Base-by-base conservation (phyloP, 2,888 invertebrate genomes). In the Cosmopolites sordidus region DNA sequence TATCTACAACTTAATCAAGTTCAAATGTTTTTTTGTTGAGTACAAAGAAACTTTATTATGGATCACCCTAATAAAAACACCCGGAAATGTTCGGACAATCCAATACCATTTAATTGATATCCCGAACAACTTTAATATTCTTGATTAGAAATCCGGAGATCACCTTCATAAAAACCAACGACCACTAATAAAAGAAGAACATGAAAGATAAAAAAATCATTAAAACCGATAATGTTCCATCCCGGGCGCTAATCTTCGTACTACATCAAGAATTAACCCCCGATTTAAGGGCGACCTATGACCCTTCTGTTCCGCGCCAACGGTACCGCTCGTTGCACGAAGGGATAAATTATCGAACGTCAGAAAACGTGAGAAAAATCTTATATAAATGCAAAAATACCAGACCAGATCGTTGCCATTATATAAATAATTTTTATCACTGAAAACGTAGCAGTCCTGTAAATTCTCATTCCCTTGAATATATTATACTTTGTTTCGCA, bases 351-450 rank as follows among this genome's bases (percentile, higher is more conserved):
- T 56, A 52, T 49, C 27, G 50, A 40, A 43, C 44, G 33, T 16
- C 43, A 48, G 39, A 43, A 48, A 51, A 55, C 55, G 51, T 62
- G 61, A 49, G 58, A 58, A 61, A 62, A 64, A 62, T 64, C 62
- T 61, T 60, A 63, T 65, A 64, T 61, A 65, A 65, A 66, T 64
- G 66, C 64, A 61, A 58, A 56, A 52, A 58, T 62, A 62, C 62
- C 22, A 22, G 22, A 60, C 37, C 48, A 51, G 45, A 55, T 59
- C 60, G 53, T 59, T 60, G 29, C 53, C 54, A 48, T 56, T 58
- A 60, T 61, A 63, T 64, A 64, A 64, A 63, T 64, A 61, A 60
- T 61, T 60, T 63, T 61, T 61, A 62, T 62, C 61, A 56, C 55
- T 44, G 51, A 54, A 54, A 54, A 44, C 48, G 48, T 47, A 47